These are phyloP conservation scores for Mobula birostris DNA, from an alignment of 2,113 vertebrate species.

Conservation along the genomic window DNA sequence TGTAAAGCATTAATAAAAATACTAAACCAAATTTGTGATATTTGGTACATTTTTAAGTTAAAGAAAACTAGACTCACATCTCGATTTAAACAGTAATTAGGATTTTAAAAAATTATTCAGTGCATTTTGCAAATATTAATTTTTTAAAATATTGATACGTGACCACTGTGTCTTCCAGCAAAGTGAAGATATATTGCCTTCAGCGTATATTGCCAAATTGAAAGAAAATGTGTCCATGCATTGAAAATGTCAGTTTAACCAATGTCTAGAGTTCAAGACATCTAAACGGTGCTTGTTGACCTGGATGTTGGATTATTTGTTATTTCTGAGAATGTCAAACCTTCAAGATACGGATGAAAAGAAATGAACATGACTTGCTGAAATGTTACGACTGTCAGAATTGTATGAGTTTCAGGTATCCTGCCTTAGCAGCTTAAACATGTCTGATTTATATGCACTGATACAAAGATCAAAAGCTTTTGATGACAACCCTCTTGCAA, in stretches of 20 bases:
- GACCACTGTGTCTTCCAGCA: neutral
- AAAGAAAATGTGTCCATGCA: neutral
- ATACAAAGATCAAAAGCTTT: neutral
- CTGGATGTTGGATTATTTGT: slow-evolving; percentile 30
- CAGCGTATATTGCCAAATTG: slow-evolving; percentile 19
- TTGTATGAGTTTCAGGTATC: slow-evolving; percentile 21
- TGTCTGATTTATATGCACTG: neutral
- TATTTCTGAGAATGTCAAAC: slow-evolving; percentile 32
- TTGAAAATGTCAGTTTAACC: slow-evolving; percentile 31
- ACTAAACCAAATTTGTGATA: neutral
- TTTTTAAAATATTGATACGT: slow-evolving; percentile 21
- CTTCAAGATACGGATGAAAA: slow-evolving; percentile 18
- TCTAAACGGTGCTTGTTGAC: slow-evolving; percentile 27
- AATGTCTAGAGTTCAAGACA: slow-evolving; percentile 18
- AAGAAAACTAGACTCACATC: neutral
- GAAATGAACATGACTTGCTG: slow-evolving; percentile 33
- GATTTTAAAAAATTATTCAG: neutral
- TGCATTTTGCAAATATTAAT: neutral
- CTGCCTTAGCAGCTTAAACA: neutral
- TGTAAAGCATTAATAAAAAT: neutral
- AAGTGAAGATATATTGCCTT: slow-evolving; percentile 2
- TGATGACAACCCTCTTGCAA: neutral
- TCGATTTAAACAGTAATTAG: neutral
- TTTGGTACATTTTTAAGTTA: neutral
- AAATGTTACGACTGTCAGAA: slow-evolving; percentile 30